These are phyloP conservation scores for Arion vulgaris DNA, from an alignment of 1,140 invertebrate genomes.

Conservation along the genomic window DNA sequence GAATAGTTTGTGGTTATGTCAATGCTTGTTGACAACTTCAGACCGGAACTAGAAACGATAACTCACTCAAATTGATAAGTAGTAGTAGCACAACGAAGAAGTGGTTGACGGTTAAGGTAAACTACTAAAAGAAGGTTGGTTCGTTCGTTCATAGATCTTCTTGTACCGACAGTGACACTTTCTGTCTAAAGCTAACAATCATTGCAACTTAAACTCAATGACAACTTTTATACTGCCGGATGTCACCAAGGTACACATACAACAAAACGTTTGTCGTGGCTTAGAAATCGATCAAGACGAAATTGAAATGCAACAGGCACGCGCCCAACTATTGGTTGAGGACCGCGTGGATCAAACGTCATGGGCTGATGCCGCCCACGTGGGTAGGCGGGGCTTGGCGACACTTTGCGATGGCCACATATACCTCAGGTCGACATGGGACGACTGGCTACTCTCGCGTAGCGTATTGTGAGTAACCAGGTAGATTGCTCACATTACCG, in stretches of 20 bases:
- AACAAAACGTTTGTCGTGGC: background rate
- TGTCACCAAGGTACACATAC: constrained; percentile 20
- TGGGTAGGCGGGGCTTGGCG: constrained; percentile 32
- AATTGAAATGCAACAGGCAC: constrained; percentile 44
- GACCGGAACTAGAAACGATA: too few species aligned
- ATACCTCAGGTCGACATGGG: constrained; percentile 29
- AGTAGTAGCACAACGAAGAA: too few species aligned
- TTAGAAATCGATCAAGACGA: constrained; percentile 22
- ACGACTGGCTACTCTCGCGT: background rate
- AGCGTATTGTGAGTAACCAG: background rate
- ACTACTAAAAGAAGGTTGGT: too few species aligned
- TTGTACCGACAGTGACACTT: too few species aligned
- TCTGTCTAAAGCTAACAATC: background rate
- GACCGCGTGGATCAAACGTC: constrained; percentile 44
- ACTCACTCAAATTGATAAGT: too few species aligned
- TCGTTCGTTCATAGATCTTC: too few species aligned
- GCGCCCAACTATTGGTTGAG: constrained; percentile 42
- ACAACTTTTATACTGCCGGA: constrained; percentile 37
- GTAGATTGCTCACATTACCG: background rate
- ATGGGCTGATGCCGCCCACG: constrained; percentile 41
- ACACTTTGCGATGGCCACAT: constrained; percentile 28
- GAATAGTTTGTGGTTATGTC: too few species aligned
- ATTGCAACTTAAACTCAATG: constrained; percentile 19
- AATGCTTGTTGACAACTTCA: too few species aligned
- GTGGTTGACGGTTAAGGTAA: too few species aligned